Percentiles rank a stretch among this genome's conserved stretches.
Conservation (phyloP, 2,797 vertebrate species). For the Acanthurus lineatus region DNA sequence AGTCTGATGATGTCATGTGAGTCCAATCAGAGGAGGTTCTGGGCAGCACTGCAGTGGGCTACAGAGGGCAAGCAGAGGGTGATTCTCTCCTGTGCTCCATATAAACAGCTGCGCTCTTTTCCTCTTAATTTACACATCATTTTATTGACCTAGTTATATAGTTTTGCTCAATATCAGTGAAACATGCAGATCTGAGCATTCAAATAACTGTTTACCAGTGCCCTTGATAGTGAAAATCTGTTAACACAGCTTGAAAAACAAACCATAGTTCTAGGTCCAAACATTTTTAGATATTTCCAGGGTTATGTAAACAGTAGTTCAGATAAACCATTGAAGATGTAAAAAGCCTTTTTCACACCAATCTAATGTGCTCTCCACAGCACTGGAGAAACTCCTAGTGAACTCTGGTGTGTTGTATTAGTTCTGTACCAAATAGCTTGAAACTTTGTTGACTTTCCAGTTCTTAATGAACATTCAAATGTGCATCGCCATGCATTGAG, state of each 20-base stretch:
- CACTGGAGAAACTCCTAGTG: neutral
- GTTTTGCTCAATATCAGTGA: conserved; percentile 30
- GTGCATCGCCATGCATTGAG: no score
- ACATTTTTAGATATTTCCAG: neutral
- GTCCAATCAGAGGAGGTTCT: conserved; percentile 76
- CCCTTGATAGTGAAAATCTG: neutral
- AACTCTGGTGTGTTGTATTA: neutral
- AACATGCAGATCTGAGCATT: conserved; percentile 1
- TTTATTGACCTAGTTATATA: conserved; percentile 67
- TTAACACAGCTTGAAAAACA: neutral
- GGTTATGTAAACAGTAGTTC: conserved; percentile 7
- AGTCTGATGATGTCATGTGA: conserved; percentile 84
- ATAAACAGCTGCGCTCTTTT: conserved; percentile 78
- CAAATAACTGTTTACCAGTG: neutral
- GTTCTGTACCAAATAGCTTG: no score
- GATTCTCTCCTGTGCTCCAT: conserved; percentile 54
- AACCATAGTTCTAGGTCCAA: neutral
- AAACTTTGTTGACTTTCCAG: no score
- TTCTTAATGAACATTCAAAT: no score
- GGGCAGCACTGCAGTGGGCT: conserved; percentile 74
- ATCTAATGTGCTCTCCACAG: neutral
- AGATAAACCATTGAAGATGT: neutral
- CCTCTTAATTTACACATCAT: conserved; percentile 59
- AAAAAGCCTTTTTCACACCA: neutral
- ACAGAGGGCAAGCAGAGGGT: conserved; percentile 66